A percentile compares a stretch with the other conserved stretches of the same genome.
These are phyloP conservation scores for Zhengitettix transpicula DNA, from an alignment of 2,888 invertebrate species.

Conservation along the genomic window DNA sequence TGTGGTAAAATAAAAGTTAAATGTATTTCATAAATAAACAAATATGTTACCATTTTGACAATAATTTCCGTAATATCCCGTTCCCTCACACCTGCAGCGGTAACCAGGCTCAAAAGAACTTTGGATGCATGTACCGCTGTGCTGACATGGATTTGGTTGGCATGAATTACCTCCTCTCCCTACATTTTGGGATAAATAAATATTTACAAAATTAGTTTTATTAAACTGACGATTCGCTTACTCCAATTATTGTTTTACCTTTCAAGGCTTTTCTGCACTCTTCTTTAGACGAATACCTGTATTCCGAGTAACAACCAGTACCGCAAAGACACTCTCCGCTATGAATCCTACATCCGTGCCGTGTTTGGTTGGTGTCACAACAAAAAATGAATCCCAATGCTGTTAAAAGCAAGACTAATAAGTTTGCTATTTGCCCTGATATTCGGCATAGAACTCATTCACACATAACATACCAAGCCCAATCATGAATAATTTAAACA, in stretches of 20 bases:
- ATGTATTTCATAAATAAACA: not conserved
- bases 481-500: too few species aligned
- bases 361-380: constrained; percentile 39
- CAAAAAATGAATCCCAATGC: not conserved
- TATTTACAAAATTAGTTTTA: too few species aligned
- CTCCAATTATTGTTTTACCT: constrained; percentile 24
- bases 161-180: constrained; percentile 44
- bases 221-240: not conserved
- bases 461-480: too few species aligned
- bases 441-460: too few species aligned
- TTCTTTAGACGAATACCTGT: constrained; percentile 38
- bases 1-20: too few species aligned
- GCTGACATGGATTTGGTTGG: constrained; percentile 45
- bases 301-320: constrained; percentile 47
- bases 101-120: constrained; percentile 43
- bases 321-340: constrained; percentile 45
- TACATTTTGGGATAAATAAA: constrained; percentile 11
- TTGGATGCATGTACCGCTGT: constrained; percentile 48
- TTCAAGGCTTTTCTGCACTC: constrained; percentile 43
- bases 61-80: constrained; percentile 52
- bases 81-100: constrained; percentile 52
- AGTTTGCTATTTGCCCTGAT: too few species aligned
- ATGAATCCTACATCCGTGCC: constrained; percentile 46
- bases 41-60: constrained; percentile 46
- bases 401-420: too few species aligned